Conservation (phyloP, 2,797 vertebrate species). For the Allobates femoralis region DNA sequence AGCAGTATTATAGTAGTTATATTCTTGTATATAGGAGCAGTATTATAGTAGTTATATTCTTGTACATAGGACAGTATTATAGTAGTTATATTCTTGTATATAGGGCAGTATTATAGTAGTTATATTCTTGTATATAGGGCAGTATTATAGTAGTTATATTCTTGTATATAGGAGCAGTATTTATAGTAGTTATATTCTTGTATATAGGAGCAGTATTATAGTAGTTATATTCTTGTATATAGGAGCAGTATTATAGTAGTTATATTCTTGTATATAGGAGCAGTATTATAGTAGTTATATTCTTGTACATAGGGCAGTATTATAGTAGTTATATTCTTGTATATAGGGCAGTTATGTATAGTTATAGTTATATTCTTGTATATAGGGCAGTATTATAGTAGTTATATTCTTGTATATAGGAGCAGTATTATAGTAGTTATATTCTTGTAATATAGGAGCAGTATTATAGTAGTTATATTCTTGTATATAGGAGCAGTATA, state of each 20-base stretch:
- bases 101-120: not conserved
- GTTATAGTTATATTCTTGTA: slow-evolving; percentile 10
- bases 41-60: not conserved
- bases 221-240: no score
- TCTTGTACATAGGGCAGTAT: not conserved
- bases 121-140: not conserved
- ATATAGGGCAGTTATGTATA: not conserved
- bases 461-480: no score
- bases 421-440: no score
- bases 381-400: slow-evolving; percentile 4
- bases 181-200: not conserved
- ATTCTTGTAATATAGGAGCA: no score
- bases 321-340: slow-evolving; percentile 9
- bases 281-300: not conserved
- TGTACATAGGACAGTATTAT: not conserved
- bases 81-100: not conserved
- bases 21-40: not conserved
- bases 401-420: not conserved
- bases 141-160: slow-evolving; percentile 7
- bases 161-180: not conserved
- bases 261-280: not conserved
- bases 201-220: no score
- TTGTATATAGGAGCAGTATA: not conserved
- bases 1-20: not conserved
- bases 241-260: not conserved